Base-by-base conservation (phyloP, 2,113 vertebrate species). In the Micromys minutus region DNA sequence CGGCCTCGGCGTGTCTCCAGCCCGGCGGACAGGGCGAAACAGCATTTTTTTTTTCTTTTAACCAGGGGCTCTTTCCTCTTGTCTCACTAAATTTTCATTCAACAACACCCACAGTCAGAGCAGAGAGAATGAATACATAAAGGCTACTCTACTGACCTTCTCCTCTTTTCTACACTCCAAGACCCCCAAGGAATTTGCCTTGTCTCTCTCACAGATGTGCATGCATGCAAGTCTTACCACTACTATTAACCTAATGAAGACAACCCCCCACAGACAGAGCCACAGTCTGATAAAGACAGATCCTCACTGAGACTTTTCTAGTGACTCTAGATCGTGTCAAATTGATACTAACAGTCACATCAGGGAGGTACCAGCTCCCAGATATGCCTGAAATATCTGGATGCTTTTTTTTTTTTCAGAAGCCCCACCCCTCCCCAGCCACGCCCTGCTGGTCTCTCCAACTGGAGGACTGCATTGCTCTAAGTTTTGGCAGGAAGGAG, bases 321-420 rank as follows among this genome's bases (percentile, higher is more conserved):
- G 39, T 63, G 59, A 13, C 31, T 85, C 59, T 85, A 85, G 9
- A 65, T 85, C 47, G 16, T 9, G 8, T 63, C 39, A 63, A 65
- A 31, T 85, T 85, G 61, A 47, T 8, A 34, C 29, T 77, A 47
- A 76, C 21, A 45, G 29, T 77, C 75, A 34, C 13, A 21, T 9
- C 24, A 89, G 47, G n/a, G 34, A 91, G n/a, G 57, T 91, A 31
- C 26, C 90, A 9, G 71, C 75, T 84, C 93, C 57, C 79, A 94
- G 22, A 36, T 57, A 74, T 36, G 50, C 39, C 91, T 96, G n/a
- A 92, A 95, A 95, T 89, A 86, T 69, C 36, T 31, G 10, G 75
- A 94, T 72, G 26, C 24, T 57, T 95, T 83, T 19, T 57, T 95
- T 83, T 19, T 31, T 47, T 93, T 95, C 72, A 76, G 59, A 89